A percentile compares a stretch with the other conserved stretches of the same genome.
Conservation (phyloP, 2,888 invertebrate genomes). For the Pollenia labialis region DNA sequence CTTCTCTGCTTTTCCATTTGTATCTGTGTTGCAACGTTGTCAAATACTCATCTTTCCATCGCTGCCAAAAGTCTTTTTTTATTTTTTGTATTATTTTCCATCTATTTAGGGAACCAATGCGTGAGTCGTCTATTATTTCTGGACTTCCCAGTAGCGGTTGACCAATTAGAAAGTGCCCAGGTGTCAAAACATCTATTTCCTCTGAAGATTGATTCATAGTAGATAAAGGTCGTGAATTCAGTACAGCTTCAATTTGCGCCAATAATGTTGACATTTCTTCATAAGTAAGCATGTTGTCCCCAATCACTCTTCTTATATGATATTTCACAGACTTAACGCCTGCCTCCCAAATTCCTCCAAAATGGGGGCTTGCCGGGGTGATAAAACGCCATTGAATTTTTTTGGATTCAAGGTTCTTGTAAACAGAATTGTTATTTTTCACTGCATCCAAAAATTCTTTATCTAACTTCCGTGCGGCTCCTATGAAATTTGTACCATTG, state of each 20-base stretch:
- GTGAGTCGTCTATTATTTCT: not conserved
- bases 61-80: not conserved
- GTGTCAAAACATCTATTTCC: not conserved
- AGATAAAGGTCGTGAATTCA: no score
- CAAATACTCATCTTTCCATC: not conserved
- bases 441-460: not conserved
- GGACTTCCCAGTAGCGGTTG: not conserved
- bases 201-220: not conserved
- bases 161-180: not conserved
- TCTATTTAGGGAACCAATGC: not conserved
- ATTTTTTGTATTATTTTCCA: not conserved
- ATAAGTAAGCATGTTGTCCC: not conserved
- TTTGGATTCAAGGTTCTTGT: not conserved
- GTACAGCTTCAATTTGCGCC: not conserved
- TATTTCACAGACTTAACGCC: not conserved
- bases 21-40: not conserved
- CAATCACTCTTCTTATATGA: slow-evolving; percentile 1
- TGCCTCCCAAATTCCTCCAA: not conserved
- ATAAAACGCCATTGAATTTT: slow-evolving; percentile 11
- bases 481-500: not conserved
- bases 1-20: not conserved
- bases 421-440: not conserved
- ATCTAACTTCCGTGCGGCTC: not conserved
- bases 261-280: not conserved
- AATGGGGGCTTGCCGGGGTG: not conserved